Evolutionary conservation across 2,888 invertebrate species (phyloP).

Genomic region (Sylvicola cinctus): DNA sequence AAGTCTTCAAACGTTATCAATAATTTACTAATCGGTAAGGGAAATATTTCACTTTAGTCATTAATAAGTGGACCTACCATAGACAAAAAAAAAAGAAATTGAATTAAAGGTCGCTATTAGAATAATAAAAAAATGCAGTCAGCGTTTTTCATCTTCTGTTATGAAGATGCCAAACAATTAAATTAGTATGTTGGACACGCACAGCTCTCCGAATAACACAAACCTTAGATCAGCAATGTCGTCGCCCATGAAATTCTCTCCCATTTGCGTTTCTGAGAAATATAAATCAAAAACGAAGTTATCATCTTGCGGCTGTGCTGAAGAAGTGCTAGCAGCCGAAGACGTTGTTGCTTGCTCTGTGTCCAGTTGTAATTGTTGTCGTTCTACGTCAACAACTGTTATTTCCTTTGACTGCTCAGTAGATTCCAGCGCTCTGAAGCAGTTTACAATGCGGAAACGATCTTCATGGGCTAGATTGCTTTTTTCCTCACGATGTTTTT

Average conservation of each 20-base stretch:
- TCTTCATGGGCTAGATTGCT: slow-evolving; percentile 27
- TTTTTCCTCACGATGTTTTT: slow-evolving; percentile 26
- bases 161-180: no score
- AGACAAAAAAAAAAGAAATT: no score
- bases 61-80: no score
- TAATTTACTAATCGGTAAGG: no score
- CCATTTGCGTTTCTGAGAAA: slow-evolving; percentile 28
- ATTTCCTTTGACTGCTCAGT: slow-evolving; percentile 14
- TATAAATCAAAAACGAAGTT: slow-evolving; percentile 43
- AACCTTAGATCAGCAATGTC: slow-evolving; percentile 16
- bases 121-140: no score
- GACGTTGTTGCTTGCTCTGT: slow-evolving; percentile 5
- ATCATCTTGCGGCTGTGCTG: slow-evolving; percentile 9
- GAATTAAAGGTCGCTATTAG: no score
- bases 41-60: no score
- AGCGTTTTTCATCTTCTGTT: no score
- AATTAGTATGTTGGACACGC: no score
- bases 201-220: slow-evolving; percentile 13
- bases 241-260: slow-evolving; percentile 16
- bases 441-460: slow-evolving; percentile 37
- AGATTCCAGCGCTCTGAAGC: slow-evolving; percentile 26
- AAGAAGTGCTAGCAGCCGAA: background rate
- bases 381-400: slow-evolving; percentile 38
- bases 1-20: no score
- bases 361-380: slow-evolving; percentile 12